These are phyloP conservation scores for Leucophenga montana DNA, from an alignment of 2,888 invertebrate species.

Conservation along the genomic window DNA sequence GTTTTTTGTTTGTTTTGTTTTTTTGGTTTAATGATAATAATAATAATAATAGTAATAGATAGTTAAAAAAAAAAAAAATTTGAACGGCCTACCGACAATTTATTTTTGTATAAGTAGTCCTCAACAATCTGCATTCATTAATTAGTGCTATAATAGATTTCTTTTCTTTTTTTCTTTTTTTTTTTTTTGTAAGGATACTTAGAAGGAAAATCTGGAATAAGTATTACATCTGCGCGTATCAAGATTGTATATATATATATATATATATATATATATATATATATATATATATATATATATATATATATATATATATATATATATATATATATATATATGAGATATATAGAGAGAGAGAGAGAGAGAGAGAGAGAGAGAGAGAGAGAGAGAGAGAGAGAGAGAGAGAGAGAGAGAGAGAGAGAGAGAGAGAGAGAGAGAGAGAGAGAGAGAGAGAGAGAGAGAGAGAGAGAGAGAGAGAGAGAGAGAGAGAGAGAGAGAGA, in stretches of 20 bases:
- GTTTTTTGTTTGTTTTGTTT: conserved; percentile 30
- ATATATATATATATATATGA: conserved; percentile 42
- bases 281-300: conserved; percentile 43
- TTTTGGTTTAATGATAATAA: conserved; percentile 41
- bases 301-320: conserved; percentile 43
- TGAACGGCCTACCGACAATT: conserved; percentile 34
- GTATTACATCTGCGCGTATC: conserved; percentile 40
- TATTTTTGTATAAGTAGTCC: conserved; percentile 33
- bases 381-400: no score
- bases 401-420: no score
- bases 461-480: no score
- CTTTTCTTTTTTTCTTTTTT: not conserved
- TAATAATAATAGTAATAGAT: conserved; percentile 40
- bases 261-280: conserved; percentile 37
- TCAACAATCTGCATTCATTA: conserved; percentile 48
- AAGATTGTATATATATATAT: no score
- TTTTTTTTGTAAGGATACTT: conserved; percentile 48
- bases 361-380: no score
- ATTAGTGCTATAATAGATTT: conserved; percentile 64
- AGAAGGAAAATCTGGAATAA: conserved; percentile 53
- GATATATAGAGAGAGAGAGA: no score
- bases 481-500: no score
- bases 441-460: no score
- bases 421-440: no score
- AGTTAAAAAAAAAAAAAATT: conserved; percentile 22